A percentile compares a stretch with the other conserved stretches of the same genome.
Conservation (phyloP, 2,888 invertebrate species). For the Lithophane ornitopus region DNA sequence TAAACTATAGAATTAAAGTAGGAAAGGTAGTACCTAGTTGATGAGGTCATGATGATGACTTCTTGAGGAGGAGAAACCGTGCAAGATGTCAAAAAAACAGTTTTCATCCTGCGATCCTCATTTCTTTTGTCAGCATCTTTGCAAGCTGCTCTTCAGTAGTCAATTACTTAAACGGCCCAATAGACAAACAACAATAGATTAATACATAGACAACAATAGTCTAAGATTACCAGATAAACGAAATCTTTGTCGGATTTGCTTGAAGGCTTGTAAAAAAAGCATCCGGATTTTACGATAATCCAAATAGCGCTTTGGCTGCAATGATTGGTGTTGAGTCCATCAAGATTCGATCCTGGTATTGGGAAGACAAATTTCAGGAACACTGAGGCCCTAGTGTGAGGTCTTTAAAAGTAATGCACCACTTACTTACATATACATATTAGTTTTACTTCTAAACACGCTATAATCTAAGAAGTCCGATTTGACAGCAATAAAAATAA, state of each 20-base stretch:
- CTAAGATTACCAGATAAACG: conserved; percentile 54
- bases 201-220: conserved; percentile 50
- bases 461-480: too few relatives aligned
- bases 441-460: too few relatives aligned
- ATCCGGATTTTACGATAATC: neutral
- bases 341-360: neutral
- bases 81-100: too few relatives aligned
- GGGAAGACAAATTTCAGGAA: too few relatives aligned
- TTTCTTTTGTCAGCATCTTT: neutral
- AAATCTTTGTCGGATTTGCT: conserved; percentile 11
- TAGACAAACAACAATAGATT: conserved; percentile 37
- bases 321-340: neutral
- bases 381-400: too few relatives aligned
- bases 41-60: too few relatives aligned
- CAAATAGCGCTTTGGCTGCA: neutral
- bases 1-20: too few relatives aligned
- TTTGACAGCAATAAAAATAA: too few relatives aligned
- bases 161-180: conserved; percentile 40
- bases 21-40: too few relatives aligned
- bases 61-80: too few relatives aligned
- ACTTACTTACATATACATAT: too few relatives aligned
- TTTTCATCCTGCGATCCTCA: neutral
- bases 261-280: neutral
- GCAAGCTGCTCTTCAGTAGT: conserved; percentile 35
- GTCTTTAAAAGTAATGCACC: too few relatives aligned